phyloP scores from a whole-genome alignment of 2,113 vertebrate species.

The Protomyctophum bolini region DNA sequence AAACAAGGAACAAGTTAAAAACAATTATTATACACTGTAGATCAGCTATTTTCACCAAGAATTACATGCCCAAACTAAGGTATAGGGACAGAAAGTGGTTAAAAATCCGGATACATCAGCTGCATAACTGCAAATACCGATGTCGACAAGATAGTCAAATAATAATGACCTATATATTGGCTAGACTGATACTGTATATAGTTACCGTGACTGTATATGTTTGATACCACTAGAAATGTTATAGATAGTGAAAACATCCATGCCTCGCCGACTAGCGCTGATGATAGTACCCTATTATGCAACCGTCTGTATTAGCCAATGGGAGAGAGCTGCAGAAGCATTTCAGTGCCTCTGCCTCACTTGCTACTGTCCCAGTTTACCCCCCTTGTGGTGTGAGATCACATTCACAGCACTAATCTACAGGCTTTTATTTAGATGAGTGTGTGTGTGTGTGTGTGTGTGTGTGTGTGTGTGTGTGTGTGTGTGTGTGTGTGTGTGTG shows the following conservation, averaged over 20 bases:
- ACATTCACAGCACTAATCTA: not conserved
- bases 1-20: no score
- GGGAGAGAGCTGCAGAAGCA: not conserved
- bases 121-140: no score
- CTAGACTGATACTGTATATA: not conserved
- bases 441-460: conserved; percentile 1
- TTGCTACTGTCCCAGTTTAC: not conserved
- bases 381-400: not conserved
- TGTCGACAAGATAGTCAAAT: no score
- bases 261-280: not conserved
- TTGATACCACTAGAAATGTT: not conserved
- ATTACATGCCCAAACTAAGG: no score
- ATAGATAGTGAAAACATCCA: not conserved
- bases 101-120: not conserved
- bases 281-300: not conserved
- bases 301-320: not conserved
- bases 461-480: not conserved
- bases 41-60: no score
- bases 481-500: no score
- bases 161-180: no score
- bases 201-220: conserved; percentile 5
- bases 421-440: conserved; percentile 5
- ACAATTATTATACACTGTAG: no score
- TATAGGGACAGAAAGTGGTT: not conserved
- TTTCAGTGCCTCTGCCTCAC: not conserved